A percentile compares a stretch with the other conserved stretches of the same genome.
Conservation (phyloP, 2,797 vertebrate species). For the Crocodylus rhombifer region DNA sequence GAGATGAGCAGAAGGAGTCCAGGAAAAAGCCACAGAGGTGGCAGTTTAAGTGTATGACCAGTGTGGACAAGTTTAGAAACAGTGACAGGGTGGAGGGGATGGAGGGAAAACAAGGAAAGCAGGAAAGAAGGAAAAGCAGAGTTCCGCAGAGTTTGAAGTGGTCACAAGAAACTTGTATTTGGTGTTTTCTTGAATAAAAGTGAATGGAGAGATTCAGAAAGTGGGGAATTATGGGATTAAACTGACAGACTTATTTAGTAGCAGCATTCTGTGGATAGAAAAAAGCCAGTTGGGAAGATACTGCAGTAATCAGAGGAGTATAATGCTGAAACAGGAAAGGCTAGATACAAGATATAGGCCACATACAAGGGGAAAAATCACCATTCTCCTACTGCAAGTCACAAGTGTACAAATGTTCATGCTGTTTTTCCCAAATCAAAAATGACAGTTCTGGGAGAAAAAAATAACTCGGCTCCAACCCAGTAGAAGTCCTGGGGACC, state of each 20-base stretch:
- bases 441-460: too few relatives aligned
- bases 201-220: neutral
- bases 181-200: neutral
- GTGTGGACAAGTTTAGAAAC: neutral
- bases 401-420: too few relatives aligned
- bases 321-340: too few relatives aligned
- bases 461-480: too few relatives aligned
- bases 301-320: neutral
- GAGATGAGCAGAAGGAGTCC: neutral
- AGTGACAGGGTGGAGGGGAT: neutral
- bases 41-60: accelerated
- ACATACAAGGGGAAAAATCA: too few relatives aligned
- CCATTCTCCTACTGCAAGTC: too few relatives aligned
- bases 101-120: neutral
- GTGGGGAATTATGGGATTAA: neutral
- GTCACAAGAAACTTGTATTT: neutral
- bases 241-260: neutral
- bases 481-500: too few relatives aligned
- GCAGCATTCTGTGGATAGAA: neutral
- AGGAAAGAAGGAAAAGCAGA: conserved; percentile 25
- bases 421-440: too few relatives aligned
- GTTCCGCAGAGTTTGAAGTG: neutral
- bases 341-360: too few relatives aligned
- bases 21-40: neutral
- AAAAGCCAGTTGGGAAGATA: neutral